Evolutionary conservation across 23 tunicate genomes (phyloP), one percentile per base, ranked within the genome.

Genomic region (Trididemnum clinides): DNA sequence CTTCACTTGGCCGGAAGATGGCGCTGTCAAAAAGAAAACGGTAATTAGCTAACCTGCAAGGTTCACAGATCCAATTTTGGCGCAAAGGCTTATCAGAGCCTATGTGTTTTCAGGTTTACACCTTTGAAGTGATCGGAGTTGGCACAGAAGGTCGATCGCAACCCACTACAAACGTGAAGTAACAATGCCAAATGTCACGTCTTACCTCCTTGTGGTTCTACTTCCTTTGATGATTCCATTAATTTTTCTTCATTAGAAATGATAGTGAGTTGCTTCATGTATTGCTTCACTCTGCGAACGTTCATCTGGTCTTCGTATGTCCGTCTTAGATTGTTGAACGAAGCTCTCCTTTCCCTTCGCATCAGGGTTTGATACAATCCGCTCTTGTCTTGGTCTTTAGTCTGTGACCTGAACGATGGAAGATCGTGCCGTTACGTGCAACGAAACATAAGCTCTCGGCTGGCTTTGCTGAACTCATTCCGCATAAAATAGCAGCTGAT

Each of bases 291-390:
- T 25, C 92, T 71, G 38, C 99, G 72, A 3, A 83, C 95, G 64
- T 91, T 91, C 83, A 91, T 51, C 69, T 90, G 92, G 32, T 96
- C 99, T 35, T 96, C 96, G 80, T 96, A 96, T 83, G 91, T 80
- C 27, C 93, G 50, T 51, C 91, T 57, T 32, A 91, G 90, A 59
- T 96, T 96, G 90, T 84, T 81, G 37, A 90, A 87, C 76, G 90
- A 85, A 20, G 96, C 81, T 64, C 98, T 33, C 28, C 98, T 86
- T 22, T 84, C 90, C 71, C 90, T 74, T 34, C 98, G 64, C 15
- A 86, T 62, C 50, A 94, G 64, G 28, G 98, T 94, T 35, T 84
- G 93, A 82, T 94, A 94, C 27, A 86, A 76, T 5, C 86, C 39
- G 22, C 88, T 77, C 70, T 82, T 73, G 49, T 88, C 98, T n/a